Percentiles rank a stretch among this genome's conserved stretches.
phyloP scores from a whole-genome alignment of 1,140 invertebrate species.

The Galleria mellonella region DNA sequence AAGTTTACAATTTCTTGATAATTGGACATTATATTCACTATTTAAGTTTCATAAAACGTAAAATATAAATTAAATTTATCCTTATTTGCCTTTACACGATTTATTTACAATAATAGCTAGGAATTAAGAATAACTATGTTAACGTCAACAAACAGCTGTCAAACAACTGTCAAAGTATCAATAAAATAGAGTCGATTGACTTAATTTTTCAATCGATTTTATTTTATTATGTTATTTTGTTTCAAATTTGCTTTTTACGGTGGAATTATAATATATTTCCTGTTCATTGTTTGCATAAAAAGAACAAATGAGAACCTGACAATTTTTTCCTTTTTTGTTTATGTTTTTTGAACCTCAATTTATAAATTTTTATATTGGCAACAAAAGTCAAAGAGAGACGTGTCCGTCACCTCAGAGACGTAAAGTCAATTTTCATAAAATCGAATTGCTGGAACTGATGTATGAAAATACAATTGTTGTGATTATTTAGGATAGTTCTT shows the following conservation, averaged over 20 bases:
- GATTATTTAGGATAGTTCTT: conserved; percentile 33
- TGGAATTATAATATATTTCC: too few relatives aligned
- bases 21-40: conserved; percentile 44
- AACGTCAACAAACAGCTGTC: conserved; percentile 28
- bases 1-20: conserved; percentile 69
- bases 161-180: background rate
- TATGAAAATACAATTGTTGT: conserved; percentile 52
- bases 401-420: conserved; percentile 41
- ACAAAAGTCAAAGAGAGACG: conserved; percentile 52
- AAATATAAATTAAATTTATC: too few relatives aligned
- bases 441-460: conserved; percentile 62
- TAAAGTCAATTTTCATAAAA: conserved; percentile 65
- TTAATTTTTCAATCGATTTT: too few relatives aligned
- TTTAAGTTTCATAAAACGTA: too few relatives aligned
- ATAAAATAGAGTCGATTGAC: background rate
- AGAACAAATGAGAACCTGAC: background rate
- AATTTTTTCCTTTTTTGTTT: background rate
- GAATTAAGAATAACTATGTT: conserved; percentile 12
- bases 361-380: conserved; percentile 32
- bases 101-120: conserved; percentile 20
- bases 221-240: too few relatives aligned
- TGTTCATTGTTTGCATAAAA: background rate
- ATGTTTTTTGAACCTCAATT: background rate
- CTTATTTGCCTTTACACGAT: too few relatives aligned
- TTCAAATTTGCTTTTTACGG: too few relatives aligned